A percentile compares a stretch with the other conserved stretches of the same genome.
Evolutionary conservation across 2,797 vertebrate genomes (phyloP).

Genomic region (Sebastes baramenuke): DNA sequence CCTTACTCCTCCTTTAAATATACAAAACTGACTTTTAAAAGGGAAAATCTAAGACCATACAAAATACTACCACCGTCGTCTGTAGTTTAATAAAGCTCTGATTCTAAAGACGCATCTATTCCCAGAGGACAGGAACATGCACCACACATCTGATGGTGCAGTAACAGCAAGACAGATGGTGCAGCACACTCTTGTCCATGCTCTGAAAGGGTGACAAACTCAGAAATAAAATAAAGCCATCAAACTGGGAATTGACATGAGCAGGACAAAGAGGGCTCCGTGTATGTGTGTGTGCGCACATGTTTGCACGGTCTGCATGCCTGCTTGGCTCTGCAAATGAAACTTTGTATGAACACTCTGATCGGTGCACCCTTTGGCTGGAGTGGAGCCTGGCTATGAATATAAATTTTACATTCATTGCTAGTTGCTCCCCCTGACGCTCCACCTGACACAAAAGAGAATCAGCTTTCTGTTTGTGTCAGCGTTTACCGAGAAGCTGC

Average conservation of each 20-base stretch:
- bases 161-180: slow-evolving; percentile 44
- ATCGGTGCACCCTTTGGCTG: slow-evolving; percentile 66
- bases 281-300: background rate
- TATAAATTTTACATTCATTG: slow-evolving; percentile 75
- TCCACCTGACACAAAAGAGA: slow-evolving; percentile 72
- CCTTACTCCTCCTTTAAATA: slow-evolving; percentile 8
- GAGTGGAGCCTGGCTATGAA: slow-evolving; percentile 70
- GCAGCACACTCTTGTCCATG: slow-evolving; percentile 9
- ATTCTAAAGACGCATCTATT: slow-evolving; percentile 14
- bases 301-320: slow-evolving; percentile 40
- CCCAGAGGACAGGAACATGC: slow-evolving; percentile 2
- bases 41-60: background rate
- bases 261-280: slow-evolving; percentile 19
- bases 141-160: slow-evolving; percentile 24
- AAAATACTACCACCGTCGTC: background rate
- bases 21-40: background rate
- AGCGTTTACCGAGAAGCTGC: slow-evolving; percentile 68
- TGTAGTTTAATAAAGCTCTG: background rate
- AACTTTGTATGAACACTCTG: slow-evolving; percentile 74
- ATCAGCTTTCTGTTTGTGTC: slow-evolving; percentile 78
- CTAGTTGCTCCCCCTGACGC: slow-evolving; percentile 51
- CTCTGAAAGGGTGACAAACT: slow-evolving; percentile 43
- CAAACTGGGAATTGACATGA: slow-evolving; percentile 37
- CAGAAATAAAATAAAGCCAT: slow-evolving; percentile 66
- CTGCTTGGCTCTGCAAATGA: slow-evolving; percentile 70